Percentiles rank a stretch among this genome's conserved stretches.
phyloP scores from a whole-genome alignment of 1,140 invertebrate species.

The Anadara kagoshimensis region DNA sequence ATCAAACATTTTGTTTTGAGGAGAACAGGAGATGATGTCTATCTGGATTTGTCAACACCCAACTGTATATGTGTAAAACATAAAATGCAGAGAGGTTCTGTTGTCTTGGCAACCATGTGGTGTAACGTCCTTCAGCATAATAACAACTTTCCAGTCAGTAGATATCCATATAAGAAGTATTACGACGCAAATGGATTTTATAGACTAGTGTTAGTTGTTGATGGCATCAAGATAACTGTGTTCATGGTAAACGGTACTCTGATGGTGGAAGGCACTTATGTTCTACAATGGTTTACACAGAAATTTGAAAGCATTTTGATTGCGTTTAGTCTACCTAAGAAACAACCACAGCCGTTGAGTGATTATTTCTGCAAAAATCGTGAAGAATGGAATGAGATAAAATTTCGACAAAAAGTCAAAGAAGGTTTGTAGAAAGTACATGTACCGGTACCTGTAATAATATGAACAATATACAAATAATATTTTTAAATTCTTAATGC shows the following conservation, averaged over 20 bases:
- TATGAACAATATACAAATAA: too few species aligned
- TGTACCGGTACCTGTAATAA: too few species aligned
- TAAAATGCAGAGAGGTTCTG: conserved; percentile 40
- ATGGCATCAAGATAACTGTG: conserved; percentile 52
- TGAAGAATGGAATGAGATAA: conserved; percentile 37
- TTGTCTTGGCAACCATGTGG: conserved; percentile 48
- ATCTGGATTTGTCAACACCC: conserved; percentile 43
- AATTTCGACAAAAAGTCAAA: neutral
- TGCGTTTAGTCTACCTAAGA: conserved; percentile 39
- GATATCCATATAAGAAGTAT: conserved; percentile 50
- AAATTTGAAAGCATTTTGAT: conserved; percentile 44
- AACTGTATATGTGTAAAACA: conserved; percentile 43
- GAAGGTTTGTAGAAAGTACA: neutral
- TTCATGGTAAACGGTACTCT: conserved; percentile 49
- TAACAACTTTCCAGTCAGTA: conserved; percentile 56
- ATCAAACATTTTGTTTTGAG: conserved; percentile 46
- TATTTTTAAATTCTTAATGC: too few species aligned
- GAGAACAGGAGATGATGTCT: conserved; percentile 49
- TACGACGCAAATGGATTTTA: conserved; percentile 48
- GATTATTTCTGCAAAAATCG: conserved; percentile 37
- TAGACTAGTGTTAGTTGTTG: conserved; percentile 51
- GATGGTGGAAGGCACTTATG: conserved; percentile 49
- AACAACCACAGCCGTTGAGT: conserved; percentile 24
- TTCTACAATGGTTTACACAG: conserved; percentile 56
- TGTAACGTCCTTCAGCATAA: conserved; percentile 45